phyloP scores from a whole-genome alignment of 2,113 vertebrate genomes.

The Indicator maculatus region DNA sequence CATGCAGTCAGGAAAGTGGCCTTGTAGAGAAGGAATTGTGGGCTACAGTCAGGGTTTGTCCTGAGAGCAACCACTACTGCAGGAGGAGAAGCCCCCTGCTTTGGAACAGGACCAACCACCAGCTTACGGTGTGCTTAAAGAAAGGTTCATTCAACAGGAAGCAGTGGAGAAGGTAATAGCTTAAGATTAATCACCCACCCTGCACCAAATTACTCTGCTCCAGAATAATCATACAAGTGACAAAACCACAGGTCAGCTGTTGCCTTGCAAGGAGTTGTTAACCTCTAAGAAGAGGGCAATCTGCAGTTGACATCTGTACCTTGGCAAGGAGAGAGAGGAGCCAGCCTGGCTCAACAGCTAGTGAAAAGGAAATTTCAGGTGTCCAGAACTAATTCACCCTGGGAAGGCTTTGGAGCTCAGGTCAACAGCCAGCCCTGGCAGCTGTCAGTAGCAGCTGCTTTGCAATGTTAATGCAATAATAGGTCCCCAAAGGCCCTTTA shows the following conservation, averaged over 20 bases:
- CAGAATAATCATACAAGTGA: not conserved
- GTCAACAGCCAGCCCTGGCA: not conserved
- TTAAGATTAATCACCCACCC: not conserved
- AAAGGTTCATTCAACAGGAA: slow-evolving; percentile 2
- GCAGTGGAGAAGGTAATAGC: not conserved
- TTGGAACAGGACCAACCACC: not conserved
- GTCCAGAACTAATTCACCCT: not conserved
- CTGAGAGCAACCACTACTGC: not conserved
- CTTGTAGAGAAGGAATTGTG: not conserved
- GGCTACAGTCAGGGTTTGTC: not conserved
- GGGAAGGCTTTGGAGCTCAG: not conserved
- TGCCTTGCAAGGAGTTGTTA: not conserved
- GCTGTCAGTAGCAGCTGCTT: not conserved
- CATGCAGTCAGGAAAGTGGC: not conserved
- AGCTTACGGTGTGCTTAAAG: slow-evolving; percentile 2
- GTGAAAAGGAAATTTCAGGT: not conserved
- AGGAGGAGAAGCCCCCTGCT: not conserved
- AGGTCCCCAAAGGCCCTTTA: not conserved
- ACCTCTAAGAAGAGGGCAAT: not conserved
- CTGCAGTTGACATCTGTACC: not conserved
- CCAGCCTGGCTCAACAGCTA: not conserved
- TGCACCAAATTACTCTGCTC: not conserved
- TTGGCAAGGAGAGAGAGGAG: not conserved
- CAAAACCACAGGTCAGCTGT: not conserved
- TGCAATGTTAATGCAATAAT: not conserved